Conservation (phyloP, 2,113 vertebrate genomes). For the Narcine bancroftii region DNA sequence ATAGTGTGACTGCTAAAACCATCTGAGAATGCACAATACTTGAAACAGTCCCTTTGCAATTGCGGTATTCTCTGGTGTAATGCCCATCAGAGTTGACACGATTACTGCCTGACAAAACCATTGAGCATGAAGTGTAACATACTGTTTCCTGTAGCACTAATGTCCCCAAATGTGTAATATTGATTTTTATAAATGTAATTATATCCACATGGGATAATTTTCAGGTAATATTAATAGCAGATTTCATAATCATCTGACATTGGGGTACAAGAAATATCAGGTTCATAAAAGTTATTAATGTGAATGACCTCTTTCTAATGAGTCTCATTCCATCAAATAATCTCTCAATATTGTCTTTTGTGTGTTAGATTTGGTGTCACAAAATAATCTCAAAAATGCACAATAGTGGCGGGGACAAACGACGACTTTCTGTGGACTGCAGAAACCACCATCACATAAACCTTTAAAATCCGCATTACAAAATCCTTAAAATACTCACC, state of each 20-base stretch:
- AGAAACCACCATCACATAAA: no score
- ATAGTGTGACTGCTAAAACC: slow-evolving; percentile 24
- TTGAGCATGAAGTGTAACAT: neutral
- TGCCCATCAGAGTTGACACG: neutral
- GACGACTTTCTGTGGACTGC: no score
- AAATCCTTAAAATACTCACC: no score
- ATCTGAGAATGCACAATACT: slow-evolving; percentile 9
- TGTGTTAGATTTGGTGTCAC: neutral
- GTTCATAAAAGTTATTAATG: neutral
- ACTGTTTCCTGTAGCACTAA: neutral
- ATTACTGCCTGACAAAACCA: slow-evolving; percentile 27
- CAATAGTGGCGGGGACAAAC: no score
- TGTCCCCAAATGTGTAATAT: neutral
- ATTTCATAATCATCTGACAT: neutral
- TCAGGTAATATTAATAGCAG: slow-evolving; percentile 1
- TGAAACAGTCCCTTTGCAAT: neutral
- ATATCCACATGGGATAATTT: neutral
- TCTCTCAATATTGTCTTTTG: neutral
- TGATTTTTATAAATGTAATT: slow-evolving; percentile 5
- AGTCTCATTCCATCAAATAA: neutral
- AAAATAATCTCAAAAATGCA: neutral
- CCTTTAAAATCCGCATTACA: no score
- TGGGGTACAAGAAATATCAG: neutral
- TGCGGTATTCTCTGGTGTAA: neutral
- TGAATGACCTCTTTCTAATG: neutral